Conservation (phyloP, 2,113 vertebrate species). For the Hyla sarda region DNA sequence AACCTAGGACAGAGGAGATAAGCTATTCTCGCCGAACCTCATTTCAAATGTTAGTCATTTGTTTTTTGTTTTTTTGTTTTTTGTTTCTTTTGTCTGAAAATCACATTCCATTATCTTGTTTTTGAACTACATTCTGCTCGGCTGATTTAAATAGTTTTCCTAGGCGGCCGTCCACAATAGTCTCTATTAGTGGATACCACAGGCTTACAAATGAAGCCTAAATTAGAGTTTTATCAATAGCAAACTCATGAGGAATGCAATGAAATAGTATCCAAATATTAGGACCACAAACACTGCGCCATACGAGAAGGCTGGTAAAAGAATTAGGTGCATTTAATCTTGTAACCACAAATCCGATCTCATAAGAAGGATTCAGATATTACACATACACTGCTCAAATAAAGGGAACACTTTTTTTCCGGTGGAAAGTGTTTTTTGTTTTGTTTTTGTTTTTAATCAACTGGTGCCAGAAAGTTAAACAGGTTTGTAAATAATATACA, state of each 20-base stretch:
- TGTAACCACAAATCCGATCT: neutral
- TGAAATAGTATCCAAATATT: neutral
- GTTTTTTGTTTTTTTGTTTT: neutral
- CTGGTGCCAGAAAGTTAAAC: too few relatives aligned
- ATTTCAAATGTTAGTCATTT: conserved; percentile 33
- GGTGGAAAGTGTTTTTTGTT: too few relatives aligned
- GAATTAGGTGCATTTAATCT: neutral
- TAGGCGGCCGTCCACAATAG: conserved; percentile 24
- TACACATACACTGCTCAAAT: too few relatives aligned
- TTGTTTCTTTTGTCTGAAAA: conserved; percentile 10
- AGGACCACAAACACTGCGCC: neutral
- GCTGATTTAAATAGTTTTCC: conserved; percentile 42
- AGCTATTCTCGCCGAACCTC: conserved; percentile 18
- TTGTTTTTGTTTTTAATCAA: too few relatives aligned
- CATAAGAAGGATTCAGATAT: neutral
- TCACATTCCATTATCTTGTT: conserved; percentile 46
- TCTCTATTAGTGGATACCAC: conserved; percentile 30
- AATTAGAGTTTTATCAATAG: conserved; percentile 17
- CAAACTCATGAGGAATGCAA: neutral
- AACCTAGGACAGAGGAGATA: conserved; percentile 18
- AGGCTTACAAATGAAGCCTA: neutral
- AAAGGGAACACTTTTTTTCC: too few relatives aligned
- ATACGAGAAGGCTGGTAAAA: neutral
- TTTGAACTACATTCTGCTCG: conserved; percentile 25
- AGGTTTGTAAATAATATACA: too few relatives aligned